phyloP scores from a whole-genome alignment of 2,888 invertebrate species.

The Parnassius orleans region DNA sequence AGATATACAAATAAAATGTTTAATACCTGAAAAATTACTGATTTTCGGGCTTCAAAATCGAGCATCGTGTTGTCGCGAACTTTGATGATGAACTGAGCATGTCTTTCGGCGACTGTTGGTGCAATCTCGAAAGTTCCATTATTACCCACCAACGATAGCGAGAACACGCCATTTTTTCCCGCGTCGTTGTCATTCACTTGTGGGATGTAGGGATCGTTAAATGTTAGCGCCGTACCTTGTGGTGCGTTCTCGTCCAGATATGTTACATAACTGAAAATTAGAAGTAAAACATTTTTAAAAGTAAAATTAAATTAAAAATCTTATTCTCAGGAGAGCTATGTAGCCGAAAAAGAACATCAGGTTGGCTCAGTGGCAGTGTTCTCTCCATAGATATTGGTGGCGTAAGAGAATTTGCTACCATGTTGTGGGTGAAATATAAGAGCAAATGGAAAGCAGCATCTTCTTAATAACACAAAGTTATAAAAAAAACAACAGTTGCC shows the following conservation, averaged over 20 bases:
- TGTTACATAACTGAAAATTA: constrained; percentile 83
- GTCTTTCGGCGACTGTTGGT: constrained; percentile 90
- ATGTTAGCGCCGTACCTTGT: constrained; percentile 87
- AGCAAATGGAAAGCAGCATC: too few species aligned
- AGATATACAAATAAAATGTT: not conserved
- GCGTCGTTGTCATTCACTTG: constrained; percentile 88
- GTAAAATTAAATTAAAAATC: too few species aligned
- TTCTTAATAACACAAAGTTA: too few species aligned
- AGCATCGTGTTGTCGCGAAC: constrained; percentile 90
- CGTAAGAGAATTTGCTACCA: too few species aligned
- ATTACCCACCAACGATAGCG: constrained; percentile 87
- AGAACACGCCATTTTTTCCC: constrained; percentile 92
- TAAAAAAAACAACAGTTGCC: too few species aligned
- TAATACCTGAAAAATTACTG: constrained; percentile 87
- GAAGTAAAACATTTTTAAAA: too few species aligned
- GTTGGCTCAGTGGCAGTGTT: too few species aligned
- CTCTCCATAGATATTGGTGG: too few species aligned
- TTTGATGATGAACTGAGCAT: constrained; percentile 88
- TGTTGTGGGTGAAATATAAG: too few species aligned
- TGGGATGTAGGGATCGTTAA: constrained; percentile 86
- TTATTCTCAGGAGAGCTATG: too few species aligned
- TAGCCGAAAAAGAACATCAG: too few species aligned
- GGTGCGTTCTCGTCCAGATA: constrained; percentile 90
- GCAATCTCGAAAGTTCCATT: constrained; percentile 94
- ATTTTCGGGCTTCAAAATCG: constrained; percentile 91